Base-by-base conservation (phyloP, 2,888 invertebrate species). In the Unio pictorum region DNA sequence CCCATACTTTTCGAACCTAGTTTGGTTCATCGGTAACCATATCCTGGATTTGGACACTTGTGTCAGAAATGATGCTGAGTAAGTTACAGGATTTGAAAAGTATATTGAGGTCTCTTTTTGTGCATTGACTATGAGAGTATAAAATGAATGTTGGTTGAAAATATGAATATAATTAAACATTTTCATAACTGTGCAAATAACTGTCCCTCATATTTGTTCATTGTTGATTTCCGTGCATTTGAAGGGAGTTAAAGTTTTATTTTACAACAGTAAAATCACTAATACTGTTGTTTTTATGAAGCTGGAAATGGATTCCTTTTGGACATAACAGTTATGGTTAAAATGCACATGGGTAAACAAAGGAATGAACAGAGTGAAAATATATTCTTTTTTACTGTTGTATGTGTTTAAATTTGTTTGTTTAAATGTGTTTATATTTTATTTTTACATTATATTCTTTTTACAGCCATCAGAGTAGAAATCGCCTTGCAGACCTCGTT, bases 11-110 rank as follows among this genome's bases (percentile, higher is more conserved):
- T 97, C 97, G 81, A 99, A 99, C 91, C 93, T 99, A 69, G 98
- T 99, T 61, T 99, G 98, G 97, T 98, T 98, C 88, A 98, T 99
- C 87, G 98, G 98, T 67, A 98, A 96, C 91, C 97, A 99, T 89
- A 96, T 99, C 79, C 92, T 98, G 81, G 98, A 99, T 89, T 91
- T 99, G 81, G 97, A 99, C 90, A 93, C 94, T 4, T 99, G 98
- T 91, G 96, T 99, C 60, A 93, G 97, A 86, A 96, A 96, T 86
- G 97, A 98, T 91, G 95, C 96, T 75, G 97, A 98, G 96, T 97
- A 92, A 94, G 95, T 93, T 20, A 61, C 17, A 23, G 45, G 45
- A 45, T 45, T 45, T 15, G 15, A 45, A 45, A 0, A 45, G 45
- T 15, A 45, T 45, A 45, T 15, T 45, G 15, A 11, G 8, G 45